Base-by-base conservation (phyloP, 2,888 invertebrate species). In the Pandemis heparana region DNA sequence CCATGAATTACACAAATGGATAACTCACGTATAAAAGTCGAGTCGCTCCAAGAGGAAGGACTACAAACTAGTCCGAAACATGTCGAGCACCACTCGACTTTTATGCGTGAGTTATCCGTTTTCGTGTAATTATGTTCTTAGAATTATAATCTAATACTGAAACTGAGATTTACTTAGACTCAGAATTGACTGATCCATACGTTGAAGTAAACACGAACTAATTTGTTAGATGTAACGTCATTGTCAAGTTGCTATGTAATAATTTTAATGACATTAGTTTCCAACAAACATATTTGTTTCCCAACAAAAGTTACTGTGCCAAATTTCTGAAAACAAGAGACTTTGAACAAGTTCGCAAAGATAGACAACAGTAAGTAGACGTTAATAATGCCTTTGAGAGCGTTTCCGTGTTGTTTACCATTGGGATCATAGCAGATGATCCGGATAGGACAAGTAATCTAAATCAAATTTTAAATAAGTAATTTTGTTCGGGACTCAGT, bases 401-500 rank as follows among this genome's bases (percentile, higher is more conserved):
- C 72, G 23, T 68, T 72, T 68, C 18, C 62, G 10, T 72, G 72
- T 72, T 72, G 67, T 72, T 72, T 72, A 66, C 62, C 62, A 56
- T 62, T 68, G 38, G 56, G 67, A 67, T 72, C 56, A 68, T 72
- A 39, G 38, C 18, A 56, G 62, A 62, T 68, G 46, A 72, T 72
- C 67, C 67, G 18, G n/a, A 12, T 43, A 72, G 62, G 43, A 67
- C 61, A 67, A 59, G 38, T 56, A 67, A 67, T 71, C 60, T 63
- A 48, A 67, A 56, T 72, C 38, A 63, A 39, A 46, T 68, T 67
- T 62, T 56, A 56, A 56, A 68, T 46, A 39, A 56, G 38, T 67
- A 12, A 56, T 62, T 46, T 70, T 63, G 43, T 63, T n/a, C 9
- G 9, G 7, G 6, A 41, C 62, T 51, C 60, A 66, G 38, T 56